Base-by-base conservation (phyloP, 2,888 invertebrate species). In the Diadegma fenestrale region DNA sequence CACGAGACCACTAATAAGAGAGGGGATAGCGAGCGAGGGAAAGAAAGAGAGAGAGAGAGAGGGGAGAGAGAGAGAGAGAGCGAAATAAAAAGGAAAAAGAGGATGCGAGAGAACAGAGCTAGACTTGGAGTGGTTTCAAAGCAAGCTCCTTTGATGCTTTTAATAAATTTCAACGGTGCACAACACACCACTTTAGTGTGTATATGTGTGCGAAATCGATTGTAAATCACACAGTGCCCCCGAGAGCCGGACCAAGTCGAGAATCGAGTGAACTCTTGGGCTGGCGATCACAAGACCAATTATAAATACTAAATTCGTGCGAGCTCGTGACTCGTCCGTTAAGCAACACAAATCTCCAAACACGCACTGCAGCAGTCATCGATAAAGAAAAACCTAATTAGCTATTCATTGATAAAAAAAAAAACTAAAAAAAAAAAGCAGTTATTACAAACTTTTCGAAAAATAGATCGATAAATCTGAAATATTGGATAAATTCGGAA, bases 81-180 rank as follows among this genome's bases (percentile, higher is more conserved):
- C 37, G 43, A 22, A 19, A 33, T 66, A 37, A 45, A 58, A 66
- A 22, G 69, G 69, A 54, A 45, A 61, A 63, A 72, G 80, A 82
- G 73, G 80, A 80, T 82, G 72, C 69, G 58, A 79, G 77, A 63
- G 73, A 71, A 73, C 81, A 82, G 84, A 68, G 81, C 82, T 72
- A 81, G 86, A 88, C 87, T 88, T 88, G 88, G 88, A 88, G 88
- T 84, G 85, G 87, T 87, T 88, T 88, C 88, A 88, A 88, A 85
- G 84, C 81, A 80, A 82, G 79, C 84, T 82, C 87, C 87, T 88
- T 88, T 88, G 88, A 88, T 87, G 88, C 88, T 88, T 88, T 88
- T 88, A 88, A 88, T 88, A 88, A 88, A 88, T 88, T 88, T 88
- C 82, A 88, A 87, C 86, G 85, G 87, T 88, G 84, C 87, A 80